These are phyloP conservation scores for Cervus canadensis DNA, from an alignment of 2,113 vertebrate species.

Conservation along the genomic window DNA sequence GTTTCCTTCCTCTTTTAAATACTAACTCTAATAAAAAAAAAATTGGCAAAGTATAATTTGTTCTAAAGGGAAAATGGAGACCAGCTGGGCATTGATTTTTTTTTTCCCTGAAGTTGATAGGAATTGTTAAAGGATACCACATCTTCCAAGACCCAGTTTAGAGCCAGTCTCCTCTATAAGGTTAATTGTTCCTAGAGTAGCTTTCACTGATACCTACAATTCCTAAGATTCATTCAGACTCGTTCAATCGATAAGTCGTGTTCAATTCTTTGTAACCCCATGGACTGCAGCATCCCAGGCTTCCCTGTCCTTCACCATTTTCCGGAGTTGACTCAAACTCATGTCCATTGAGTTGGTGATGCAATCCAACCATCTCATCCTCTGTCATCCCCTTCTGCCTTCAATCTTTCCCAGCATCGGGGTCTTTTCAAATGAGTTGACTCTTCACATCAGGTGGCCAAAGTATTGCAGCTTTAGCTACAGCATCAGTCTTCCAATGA, in stretches of 20 bases:
- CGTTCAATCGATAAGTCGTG: rapidly evolving
- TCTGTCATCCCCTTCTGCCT: not conserved
- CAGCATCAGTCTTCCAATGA: not conserved
- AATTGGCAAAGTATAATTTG: not conserved
- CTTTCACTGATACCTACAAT: not conserved
- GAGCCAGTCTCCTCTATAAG: not conserved
- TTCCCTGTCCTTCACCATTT: not conserved
- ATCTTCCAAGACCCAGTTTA: not conserved
- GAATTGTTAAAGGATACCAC: not conserved
- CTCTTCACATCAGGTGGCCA: not conserved
- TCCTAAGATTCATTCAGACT: not conserved
- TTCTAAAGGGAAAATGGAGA: not conserved
- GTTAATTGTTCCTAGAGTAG: not conserved
- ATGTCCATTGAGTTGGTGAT: not conserved
- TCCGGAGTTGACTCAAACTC: not conserved
- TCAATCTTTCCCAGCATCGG: not conserved
- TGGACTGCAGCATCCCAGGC: not conserved
- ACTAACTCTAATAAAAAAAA: not conserved
- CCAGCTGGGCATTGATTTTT: not conserved
- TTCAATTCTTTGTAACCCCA: not conserved
- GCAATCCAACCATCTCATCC: not conserved
- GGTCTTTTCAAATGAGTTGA: not conserved
- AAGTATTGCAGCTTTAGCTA: not conserved
- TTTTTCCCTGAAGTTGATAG: not conserved
- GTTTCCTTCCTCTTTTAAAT: not conserved